Evolutionary conservation across 2,888 invertebrate genomes (phyloP), one percentile per base, ranked within the genome.

Genomic region (Lumbricus terrestris): DNA sequence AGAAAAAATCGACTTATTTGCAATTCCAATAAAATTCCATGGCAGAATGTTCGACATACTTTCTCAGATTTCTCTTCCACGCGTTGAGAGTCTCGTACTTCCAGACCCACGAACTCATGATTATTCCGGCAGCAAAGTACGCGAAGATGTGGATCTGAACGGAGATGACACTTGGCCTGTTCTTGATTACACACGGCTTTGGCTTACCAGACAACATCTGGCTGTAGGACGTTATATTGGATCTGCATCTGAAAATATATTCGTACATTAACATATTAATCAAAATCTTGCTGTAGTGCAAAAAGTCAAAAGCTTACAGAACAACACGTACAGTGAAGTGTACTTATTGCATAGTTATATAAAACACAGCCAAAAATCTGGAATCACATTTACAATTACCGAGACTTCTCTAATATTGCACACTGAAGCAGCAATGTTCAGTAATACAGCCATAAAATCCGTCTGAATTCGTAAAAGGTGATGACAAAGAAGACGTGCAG

Each of bases 91-190:
- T 97, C 82, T 97, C 97, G 37, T 96, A 96, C 16, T 97, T 98
- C 98, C 98, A 98, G 47, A 98, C 97, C 98, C 98, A 98, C 0
- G 97, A 97, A 8, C 98, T 97, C 97, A 98, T 97, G 42, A 97
- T 96, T 91, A 97, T 96, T 85, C 98, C 98, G 82, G 97, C 96
- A 92, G 97, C 97, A 95, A 98, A 98, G 92, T 97, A 96, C 90
- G 97, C 96, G 91, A 98, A 95, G 93, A 98, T 95, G 93, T 98
- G 97, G 92, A 98, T 94, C 94, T 98, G 97, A 89, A 97, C 95
- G 94, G 97, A 96, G 0, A 97, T 97, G 90, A 97, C 96, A 93
- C 97, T 98, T 0, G 98, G 98, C 5, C 97, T 96, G 88, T 96
- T 95, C 92, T 96, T 96, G 92, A 96, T 95, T 91, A 96, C 96